Evolutionary conservation across 2,113 vertebrate genomes (phyloP), one percentile per base, ranked within the genome.

Genomic region (Chrysochloris asiatica): DNA sequence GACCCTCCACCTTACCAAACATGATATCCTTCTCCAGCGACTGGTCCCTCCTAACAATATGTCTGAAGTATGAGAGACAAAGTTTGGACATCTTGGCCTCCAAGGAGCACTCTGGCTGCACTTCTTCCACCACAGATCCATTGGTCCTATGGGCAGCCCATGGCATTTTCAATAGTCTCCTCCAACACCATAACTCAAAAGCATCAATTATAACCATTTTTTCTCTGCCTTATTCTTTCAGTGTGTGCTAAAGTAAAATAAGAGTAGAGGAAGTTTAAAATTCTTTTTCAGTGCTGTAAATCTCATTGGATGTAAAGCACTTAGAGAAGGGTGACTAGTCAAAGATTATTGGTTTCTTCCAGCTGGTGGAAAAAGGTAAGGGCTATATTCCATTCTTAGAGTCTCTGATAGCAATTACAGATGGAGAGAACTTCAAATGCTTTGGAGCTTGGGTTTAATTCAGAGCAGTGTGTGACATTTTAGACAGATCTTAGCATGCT

Each of bases 371-470:
- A 82, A 89, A n/a, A 76, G n/a, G 4, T 65, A 76, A 92, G 10
- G 33, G 48, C 9, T 52, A 26, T 10, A 65, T 65, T 78, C 41
- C 7, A 17, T 67, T 81, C 48, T 65, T 83, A 19, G 26, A 52
- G 48, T 59, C 67, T 92, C 77, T 89, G 52, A 83, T 69, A 91
- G 86, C 85, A 94, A 86, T 83, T 93, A 85, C 83, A 92, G 91
- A 86, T 45, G 52, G 47, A 82, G 36, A 41, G 16, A 92, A 87
- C 41, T 78, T 90, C 86, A 83, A 92, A 91, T 5, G 5, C 48
- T 90, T 73, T 83, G 50, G n/a, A 47, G 43, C 10, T 94, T 85
- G 50, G 59, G 28, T 73, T 93, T 94, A 89, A 89, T 93, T 95
- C 91, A 36, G 47, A 91, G 30, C 56, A 86, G 71, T 88, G 77